phyloP scores from a whole-genome alignment of 1,140 invertebrate species.

The Trialeurodes vaporariorum region DNA sequence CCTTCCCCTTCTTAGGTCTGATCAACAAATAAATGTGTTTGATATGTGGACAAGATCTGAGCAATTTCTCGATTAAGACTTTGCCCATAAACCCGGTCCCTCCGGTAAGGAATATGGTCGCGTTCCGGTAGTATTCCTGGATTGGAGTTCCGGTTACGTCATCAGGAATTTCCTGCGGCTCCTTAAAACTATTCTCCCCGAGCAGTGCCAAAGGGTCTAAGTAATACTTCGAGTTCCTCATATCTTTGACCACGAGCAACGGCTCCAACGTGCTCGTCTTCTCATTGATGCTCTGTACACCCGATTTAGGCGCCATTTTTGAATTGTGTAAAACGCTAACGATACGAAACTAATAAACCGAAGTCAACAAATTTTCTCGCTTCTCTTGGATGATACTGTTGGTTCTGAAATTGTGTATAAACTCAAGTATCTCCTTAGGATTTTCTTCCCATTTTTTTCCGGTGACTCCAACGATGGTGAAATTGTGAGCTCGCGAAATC shows the following conservation, averaged over 20 bases:
- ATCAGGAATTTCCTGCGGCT: conserved; percentile 8
- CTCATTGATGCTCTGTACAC: neutral
- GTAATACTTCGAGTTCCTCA: conserved; percentile 12
- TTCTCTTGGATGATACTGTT: no score
- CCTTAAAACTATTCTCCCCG: conserved; percentile 15
- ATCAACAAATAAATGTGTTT: conserved; percentile 65
- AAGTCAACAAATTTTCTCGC: no score
- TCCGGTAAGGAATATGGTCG: conserved; percentile 61
- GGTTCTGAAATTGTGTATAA: no score
- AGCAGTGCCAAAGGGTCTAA: conserved; percentile 17
- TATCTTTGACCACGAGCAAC: conserved; percentile 8
- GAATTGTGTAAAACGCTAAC: no score
- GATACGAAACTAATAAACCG: no score
- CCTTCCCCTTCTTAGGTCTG: conserved; percentile 62
- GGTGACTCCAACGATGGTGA: no score
- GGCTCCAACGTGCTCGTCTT: neutral
- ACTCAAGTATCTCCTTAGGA: no score
- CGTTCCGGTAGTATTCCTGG: conserved; percentile 32
- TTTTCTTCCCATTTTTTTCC: no score
- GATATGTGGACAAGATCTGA: conserved; percentile 61
- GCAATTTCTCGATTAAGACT: conserved; percentile 66
- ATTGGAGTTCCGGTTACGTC: conserved; percentile 35
- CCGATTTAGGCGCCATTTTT: neutral
- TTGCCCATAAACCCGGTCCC: conserved; percentile 80
- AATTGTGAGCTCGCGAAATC: no score